Evolutionary conservation across 2,797 vertebrate species (phyloP).

Genomic region (Lacerta viridis): DNA sequence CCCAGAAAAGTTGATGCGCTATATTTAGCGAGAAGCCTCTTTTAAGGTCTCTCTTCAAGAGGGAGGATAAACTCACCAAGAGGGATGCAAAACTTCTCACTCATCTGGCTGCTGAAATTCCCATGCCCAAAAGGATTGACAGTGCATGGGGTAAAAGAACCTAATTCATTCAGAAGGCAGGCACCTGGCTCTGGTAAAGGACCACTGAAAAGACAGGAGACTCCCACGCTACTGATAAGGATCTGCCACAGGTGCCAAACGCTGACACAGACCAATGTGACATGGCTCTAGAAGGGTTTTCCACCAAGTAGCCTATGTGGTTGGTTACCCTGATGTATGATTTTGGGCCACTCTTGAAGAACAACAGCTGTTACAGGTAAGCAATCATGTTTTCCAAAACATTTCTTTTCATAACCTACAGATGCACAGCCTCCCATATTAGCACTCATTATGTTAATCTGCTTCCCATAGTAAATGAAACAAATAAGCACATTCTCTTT

Average conservation of each 20-base stretch:
- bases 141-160: neutral
- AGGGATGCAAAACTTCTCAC: neutral
- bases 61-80: neutral
- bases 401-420: neutral
- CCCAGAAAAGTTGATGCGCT: neutral
- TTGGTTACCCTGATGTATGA: neutral
- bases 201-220: neutral
- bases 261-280: neutral
- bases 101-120: neutral
- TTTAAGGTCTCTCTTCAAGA: too few species aligned
- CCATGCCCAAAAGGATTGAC: neutral
- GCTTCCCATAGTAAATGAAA: too few species aligned
- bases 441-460: neutral
- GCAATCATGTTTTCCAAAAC: neutral
- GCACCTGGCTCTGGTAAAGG: neutral
- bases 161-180: neutral
- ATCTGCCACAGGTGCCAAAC: neutral
- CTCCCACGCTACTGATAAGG: neutral
- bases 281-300: neutral
- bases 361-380: neutral
- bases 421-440: neutral
- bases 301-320: neutral
- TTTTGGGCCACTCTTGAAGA: neutral
- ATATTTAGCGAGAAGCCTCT: neutral
- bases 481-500: too few species aligned